Percentiles rank a stretch among this genome's conserved stretches.
Evolutionary conservation across 2,797 vertebrate genomes (phyloP).

Genomic region (Nannoperca obscura): DNA sequence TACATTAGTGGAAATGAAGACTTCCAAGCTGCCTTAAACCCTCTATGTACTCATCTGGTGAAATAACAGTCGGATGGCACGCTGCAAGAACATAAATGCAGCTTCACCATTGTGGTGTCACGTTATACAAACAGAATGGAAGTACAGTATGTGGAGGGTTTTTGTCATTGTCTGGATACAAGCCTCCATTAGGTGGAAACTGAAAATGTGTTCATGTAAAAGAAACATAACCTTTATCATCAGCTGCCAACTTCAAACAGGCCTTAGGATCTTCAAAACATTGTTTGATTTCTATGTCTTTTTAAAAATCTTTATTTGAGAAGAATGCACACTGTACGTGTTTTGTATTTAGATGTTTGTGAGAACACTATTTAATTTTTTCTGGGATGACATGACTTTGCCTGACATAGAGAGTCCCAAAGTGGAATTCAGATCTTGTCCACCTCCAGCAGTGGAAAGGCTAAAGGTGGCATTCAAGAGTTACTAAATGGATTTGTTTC

Average conservation of each 20-base stretch:
- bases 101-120: constrained; percentile 40
- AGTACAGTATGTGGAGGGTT: constrained; percentile 83
- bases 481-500: constrained; percentile 48
- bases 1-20: constrained; percentile 69
- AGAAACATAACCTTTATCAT: constrained; percentile 79
- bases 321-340: constrained; percentile 61
- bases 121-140: constrained; percentile 31
- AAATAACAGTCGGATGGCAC: constrained; percentile 40
- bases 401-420: constrained; percentile 30
- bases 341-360: constrained; percentile 78
- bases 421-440: constrained; percentile 49
- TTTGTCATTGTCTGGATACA: constrained; percentile 81
- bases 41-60: constrained; percentile 84
- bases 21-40: constrained; percentile 96
- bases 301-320: constrained; percentile 57
- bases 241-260: constrained; percentile 86
- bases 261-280: constrained; percentile 83
- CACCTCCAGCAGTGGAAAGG: constrained; percentile 50
- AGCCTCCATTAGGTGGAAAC: constrained; percentile 70
- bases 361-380: constrained; percentile 56
- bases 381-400: constrained; percentile 30
- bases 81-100: constrained; percentile 50
- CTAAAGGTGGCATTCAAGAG: constrained; percentile 40
- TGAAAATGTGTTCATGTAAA: constrained; percentile 69
- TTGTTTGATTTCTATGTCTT: constrained; percentile 73